phyloP scores from a whole-genome alignment of 64 coral and sea anemone genomes.

The Actinia tenebrosa region DNA sequence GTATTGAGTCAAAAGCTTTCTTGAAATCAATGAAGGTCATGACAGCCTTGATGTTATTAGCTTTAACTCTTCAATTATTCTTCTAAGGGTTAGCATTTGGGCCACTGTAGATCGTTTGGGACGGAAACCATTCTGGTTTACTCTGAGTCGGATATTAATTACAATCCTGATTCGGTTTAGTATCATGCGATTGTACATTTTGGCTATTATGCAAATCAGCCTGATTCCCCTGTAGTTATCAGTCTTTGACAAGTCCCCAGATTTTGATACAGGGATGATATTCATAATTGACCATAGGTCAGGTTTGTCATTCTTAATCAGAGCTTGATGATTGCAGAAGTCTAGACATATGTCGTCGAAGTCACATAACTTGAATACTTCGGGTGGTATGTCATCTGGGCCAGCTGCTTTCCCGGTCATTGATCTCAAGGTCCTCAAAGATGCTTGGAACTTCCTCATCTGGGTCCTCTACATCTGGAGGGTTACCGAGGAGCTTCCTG shows the following conservation, averaged over 20 bases:
- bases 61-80: background rate
- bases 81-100: constrained; percentile 24
- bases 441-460: too few relatives aligned
- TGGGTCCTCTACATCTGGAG: constrained; percentile 11
- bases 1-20: constrained; percentile 9
- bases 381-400: constrained; percentile 18
- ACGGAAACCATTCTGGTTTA: constrained; percentile 47
- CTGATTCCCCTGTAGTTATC: constrained; percentile 35
- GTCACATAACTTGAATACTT: constrained; percentile 45
- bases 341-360: constrained; percentile 26
- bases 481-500: constrained; percentile 39
- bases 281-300: background rate
- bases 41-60: background rate
- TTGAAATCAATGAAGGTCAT: constrained; percentile 29
- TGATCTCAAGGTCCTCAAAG: constrained; percentile 26
- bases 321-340: constrained; percentile 40
- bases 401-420: constrained; percentile 8
- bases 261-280: constrained; percentile 37
- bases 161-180: constrained; percentile 28
- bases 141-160: constrained; percentile 20
- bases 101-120: constrained; percentile 16
- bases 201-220: background rate
- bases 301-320: background rate
- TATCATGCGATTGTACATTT: constrained; percentile 33
- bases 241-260: background rate